These are phyloP conservation scores for Iphiclides podalirius DNA, from an alignment of 2,888 invertebrate genomes.

Conservation along the genomic window DNA sequence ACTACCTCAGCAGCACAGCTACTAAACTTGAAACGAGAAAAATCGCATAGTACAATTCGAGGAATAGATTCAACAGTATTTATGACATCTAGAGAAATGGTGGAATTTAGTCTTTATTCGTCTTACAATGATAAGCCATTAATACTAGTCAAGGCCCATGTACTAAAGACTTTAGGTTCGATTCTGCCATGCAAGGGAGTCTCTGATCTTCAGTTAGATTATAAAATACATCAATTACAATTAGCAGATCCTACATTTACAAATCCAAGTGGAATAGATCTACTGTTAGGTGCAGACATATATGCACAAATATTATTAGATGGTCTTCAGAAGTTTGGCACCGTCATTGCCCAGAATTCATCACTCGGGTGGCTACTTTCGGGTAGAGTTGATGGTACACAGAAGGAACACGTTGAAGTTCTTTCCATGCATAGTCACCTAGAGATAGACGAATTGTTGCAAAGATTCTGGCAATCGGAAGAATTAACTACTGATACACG, in stretches of 20 bases:
- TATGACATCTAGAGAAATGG: too few species aligned
- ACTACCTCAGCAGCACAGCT: too few species aligned
- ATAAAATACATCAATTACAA: too few species aligned
- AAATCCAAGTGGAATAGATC: conserved; percentile 18
- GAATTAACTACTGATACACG: conserved; percentile 1
- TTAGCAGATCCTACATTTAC: conserved; percentile 25
- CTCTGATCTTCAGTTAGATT: too few species aligned
- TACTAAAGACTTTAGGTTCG: conserved; percentile 25
- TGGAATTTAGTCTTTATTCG: conserved; percentile 32
- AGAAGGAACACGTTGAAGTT: too few species aligned
- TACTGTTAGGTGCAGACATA: conserved; percentile 29
- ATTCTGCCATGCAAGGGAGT: too few species aligned
- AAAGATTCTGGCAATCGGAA: conserved; percentile 31
- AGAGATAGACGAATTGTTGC: too few species aligned
- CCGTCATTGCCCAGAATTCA: conserved; percentile 30
- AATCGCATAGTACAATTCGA: too few species aligned
- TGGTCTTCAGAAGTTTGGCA: conserved; percentile 26
- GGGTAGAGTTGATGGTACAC: conserved; percentile 23
- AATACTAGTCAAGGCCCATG: conserved; percentile 23
- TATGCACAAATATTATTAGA: conserved; percentile 22
- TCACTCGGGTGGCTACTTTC: conserved; percentile 32
- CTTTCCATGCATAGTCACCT: too few species aligned
- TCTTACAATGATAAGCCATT: conserved; percentile 27
- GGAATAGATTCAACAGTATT: too few species aligned
- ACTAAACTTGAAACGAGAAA: too few species aligned